phyloP scores from a whole-genome alignment of 1,140 invertebrate genomes.

The Dinothrombium tinctorium region DNA sequence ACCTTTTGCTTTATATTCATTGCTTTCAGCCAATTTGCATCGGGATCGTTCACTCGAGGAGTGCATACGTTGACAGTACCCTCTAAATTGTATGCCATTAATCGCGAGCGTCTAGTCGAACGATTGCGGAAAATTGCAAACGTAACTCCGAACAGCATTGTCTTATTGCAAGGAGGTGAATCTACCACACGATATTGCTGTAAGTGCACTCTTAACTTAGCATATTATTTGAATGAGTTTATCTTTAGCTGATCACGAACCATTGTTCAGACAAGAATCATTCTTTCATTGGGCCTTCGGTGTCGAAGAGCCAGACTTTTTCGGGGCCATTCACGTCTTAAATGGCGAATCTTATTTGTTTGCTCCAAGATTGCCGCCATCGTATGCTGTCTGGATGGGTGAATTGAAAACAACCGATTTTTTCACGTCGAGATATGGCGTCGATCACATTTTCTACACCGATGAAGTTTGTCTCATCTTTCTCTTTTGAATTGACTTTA shows the following conservation, averaged over 20 bases:
- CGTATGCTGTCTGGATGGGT: conserved; percentile 79
- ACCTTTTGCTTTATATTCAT: no score
- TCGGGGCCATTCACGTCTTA: conserved; percentile 50
- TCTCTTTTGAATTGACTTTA: neutral
- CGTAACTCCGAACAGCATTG: conserved; percentile 20
- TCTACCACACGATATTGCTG: conserved; percentile 35
- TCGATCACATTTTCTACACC: conserved; percentile 56
- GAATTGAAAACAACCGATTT: conserved; percentile 32
- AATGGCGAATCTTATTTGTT: conserved; percentile 46
- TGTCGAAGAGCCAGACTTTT: conserved; percentile 67
- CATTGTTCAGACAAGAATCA: conserved; percentile 48
- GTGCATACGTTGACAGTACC: conserved; percentile 38
- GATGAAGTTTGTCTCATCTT: conserved; percentile 38
- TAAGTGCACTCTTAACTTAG: neutral
- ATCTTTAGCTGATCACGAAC: conserved; percentile 31
- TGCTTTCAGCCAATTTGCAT: no score
- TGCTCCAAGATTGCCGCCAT: conserved; percentile 49
- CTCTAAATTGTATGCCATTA: conserved; percentile 37
- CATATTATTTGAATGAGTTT: neutral
- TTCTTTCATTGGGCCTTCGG: conserved; percentile 72
- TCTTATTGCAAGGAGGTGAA: conserved; percentile 42
- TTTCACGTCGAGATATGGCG: conserved; percentile 48
- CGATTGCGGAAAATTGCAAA: conserved; percentile 24
- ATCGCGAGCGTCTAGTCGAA: conserved; percentile 34
- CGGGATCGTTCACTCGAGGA: conserved; percentile 18